Evolutionary conservation across 1,140 invertebrate genomes (phyloP).

Genomic region (Spodoptera litura): DNA sequence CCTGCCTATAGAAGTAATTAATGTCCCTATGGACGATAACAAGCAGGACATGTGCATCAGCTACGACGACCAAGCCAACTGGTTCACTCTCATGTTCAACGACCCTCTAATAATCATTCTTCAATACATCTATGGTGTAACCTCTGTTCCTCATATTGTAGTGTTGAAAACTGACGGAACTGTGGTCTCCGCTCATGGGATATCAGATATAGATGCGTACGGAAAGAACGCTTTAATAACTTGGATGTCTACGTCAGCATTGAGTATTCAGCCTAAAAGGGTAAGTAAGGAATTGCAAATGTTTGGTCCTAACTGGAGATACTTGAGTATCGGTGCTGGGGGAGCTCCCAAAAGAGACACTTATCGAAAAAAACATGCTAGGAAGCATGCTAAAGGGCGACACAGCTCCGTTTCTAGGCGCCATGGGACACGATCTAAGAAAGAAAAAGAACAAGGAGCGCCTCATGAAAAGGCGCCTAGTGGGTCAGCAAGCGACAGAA

Average conservation of each 20-base stretch:
- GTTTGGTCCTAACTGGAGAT: conserved; percentile 70
- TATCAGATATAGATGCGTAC: conserved; percentile 72
- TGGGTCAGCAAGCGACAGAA: no score
- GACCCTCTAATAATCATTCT: conserved; percentile 69
- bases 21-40: conserved; percentile 73
- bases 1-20: conserved; percentile 77
- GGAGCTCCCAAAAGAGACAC: no score
- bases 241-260: conserved; percentile 63
- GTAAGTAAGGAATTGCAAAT: conserved; percentile 64
- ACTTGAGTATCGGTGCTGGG: conserved; percentile 34
- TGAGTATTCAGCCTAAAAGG: conserved; percentile 57
- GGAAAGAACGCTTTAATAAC: conserved; percentile 75
- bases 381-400: no score
- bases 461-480: no score
- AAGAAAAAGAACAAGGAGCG: no score
- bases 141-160: conserved; percentile 68
- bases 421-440: no score
- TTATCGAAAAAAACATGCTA: no score
- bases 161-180: conserved; percentile 66
- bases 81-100: conserved; percentile 72
- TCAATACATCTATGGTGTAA: conserved; percentile 70
- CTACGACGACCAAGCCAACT: conserved; percentile 75
- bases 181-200: conserved; percentile 65
- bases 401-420: no score
- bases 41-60: conserved; percentile 60